Conservation (phyloP, 2,888 invertebrate species). For the Drosophila demipolita region DNA sequence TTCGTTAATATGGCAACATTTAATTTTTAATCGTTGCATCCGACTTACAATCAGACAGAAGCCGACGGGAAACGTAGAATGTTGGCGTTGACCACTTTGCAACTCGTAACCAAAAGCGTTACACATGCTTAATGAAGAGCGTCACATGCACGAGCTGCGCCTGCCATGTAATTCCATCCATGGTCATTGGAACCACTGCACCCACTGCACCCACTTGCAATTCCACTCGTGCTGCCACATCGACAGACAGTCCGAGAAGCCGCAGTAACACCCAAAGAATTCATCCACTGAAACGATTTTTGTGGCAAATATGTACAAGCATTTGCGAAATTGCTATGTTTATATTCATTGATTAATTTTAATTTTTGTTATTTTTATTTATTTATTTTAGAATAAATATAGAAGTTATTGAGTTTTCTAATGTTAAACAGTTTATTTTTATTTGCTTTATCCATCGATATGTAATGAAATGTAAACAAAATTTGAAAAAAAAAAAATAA, state of each 20-base stretch:
- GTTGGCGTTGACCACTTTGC: constrained; percentile 14
- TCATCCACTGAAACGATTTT: constrained; percentile 26
- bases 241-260: constrained; percentile 18
- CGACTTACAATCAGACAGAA: constrained; percentile 52
- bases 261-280: constrained; percentile 11
- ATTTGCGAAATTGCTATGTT: background rate
- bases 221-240: constrained; percentile 12
- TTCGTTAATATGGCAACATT: constrained; percentile 79
- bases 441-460: background rate
- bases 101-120: constrained; percentile 60
- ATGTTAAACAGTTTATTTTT: background rate
- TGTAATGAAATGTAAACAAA: background rate
- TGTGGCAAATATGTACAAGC: background rate
- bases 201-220: background rate
- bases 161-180: constrained; percentile 12
- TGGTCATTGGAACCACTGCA: background rate
- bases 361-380: no score
- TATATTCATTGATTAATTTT: background rate
- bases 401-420: no score
- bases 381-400: no score
- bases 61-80: background rate
- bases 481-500: background rate
- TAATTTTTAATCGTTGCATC: constrained; percentile 78
- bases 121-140: constrained; percentile 76
- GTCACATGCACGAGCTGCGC: constrained; percentile 60